A percentile compares a stretch with the other conserved stretches of the same genome.
Conservation (phyloP, 2,888 invertebrate genomes). For the Lepas anatifera region DNA sequence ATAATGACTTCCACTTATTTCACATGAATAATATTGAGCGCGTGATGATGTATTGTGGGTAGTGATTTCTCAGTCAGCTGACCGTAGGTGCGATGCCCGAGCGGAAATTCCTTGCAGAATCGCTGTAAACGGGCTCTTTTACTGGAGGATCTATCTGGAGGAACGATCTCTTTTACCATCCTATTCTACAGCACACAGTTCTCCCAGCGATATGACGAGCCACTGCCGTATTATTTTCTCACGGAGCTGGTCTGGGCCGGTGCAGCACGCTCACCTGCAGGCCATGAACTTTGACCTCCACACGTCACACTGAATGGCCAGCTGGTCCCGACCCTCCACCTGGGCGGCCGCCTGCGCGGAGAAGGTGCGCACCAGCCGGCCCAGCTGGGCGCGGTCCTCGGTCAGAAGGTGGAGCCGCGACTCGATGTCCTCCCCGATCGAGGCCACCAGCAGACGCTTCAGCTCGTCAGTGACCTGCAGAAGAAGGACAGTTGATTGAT, state of each 20-base stretch:
- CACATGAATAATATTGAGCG: too few species aligned
- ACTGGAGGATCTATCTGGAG: background rate
- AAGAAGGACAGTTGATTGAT: too few species aligned
- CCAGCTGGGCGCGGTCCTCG: conserved; percentile 80
- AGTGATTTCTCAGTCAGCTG: too few species aligned
- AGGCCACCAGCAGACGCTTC: conserved; percentile 83
- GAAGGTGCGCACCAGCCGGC: conserved; percentile 37
- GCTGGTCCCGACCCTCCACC: conserved; percentile 84
- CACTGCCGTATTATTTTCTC: background rate
- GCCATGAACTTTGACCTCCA: conserved; percentile 95
- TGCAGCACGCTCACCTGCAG: conserved; percentile 50
- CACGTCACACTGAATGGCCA: conserved; percentile 88
- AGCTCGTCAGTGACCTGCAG: conserved; percentile 74
- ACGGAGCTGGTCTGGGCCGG: background rate
- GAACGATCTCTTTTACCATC: background rate
- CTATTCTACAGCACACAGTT: background rate
- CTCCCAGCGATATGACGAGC: background rate
- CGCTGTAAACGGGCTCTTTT: background rate
- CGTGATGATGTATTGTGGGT: too few species aligned
- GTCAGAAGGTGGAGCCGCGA: conserved; percentile 77
- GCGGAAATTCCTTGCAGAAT: too few species aligned
- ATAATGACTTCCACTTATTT: too few species aligned
- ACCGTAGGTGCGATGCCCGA: too few species aligned
- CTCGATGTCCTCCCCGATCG: conserved; percentile 88
- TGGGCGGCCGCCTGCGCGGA: conserved; percentile 34